Evolutionary conservation across 1,140 invertebrate species (phyloP).

Genomic region (Cydia splendana): DNA sequence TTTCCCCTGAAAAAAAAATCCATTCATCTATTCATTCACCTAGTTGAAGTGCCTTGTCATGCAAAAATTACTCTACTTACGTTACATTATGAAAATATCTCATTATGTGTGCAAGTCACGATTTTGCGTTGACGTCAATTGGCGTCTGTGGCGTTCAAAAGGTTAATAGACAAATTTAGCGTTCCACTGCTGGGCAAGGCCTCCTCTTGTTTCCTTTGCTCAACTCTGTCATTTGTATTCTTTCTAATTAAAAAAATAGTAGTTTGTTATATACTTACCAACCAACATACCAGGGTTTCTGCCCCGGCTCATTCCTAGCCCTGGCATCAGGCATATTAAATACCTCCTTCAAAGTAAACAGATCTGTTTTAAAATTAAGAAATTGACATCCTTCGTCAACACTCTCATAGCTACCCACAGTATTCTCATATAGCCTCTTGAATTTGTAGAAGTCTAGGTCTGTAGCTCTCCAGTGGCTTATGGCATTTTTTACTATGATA

Average conservation of each 20-base stretch:
- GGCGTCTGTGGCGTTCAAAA: too few relatives aligned
- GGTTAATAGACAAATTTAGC: too few relatives aligned
- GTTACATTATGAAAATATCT: too few relatives aligned
- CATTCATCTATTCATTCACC: neutral
- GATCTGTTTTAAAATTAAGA: conserved; percentile 93
- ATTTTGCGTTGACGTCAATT: too few relatives aligned
- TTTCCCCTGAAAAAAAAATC: conserved; percentile 85
- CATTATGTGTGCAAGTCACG: too few relatives aligned
- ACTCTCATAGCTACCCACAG: conserved; percentile 84
- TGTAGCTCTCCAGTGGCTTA: conserved; percentile 88
- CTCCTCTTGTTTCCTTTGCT: too few relatives aligned
- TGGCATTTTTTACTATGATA: conserved; percentile 89
- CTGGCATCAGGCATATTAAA: conserved; percentile 87
- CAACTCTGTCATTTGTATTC: too few relatives aligned
- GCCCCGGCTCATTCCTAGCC: conserved; percentile 81
- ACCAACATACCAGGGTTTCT: conserved; percentile 93
- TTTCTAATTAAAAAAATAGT: too few relatives aligned
- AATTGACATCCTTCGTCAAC: conserved; percentile 92
- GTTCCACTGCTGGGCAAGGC: too few relatives aligned
- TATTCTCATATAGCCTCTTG: conserved; percentile 85
- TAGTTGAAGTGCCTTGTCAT: too few relatives aligned
- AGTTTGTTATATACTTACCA: conserved; percentile 83
- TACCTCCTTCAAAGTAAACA: conserved; percentile 88
- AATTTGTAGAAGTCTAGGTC: conserved; percentile 89
- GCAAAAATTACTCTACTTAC: too few relatives aligned